Base-by-base conservation (phyloP, 2,888 invertebrate species). In the Dusona sp. region DNA sequence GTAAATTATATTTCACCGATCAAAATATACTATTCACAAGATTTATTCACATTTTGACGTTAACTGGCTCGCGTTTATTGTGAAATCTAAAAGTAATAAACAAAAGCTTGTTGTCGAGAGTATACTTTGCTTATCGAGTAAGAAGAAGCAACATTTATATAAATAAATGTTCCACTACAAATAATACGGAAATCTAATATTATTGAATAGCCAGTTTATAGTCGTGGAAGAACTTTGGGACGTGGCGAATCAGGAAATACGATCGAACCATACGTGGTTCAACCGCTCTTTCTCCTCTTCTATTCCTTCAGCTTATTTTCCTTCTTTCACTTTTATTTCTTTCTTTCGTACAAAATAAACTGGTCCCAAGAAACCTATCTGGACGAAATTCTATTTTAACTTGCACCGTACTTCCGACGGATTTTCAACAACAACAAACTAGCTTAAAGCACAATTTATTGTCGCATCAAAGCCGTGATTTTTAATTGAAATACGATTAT, bases 121-220 rank as follows among this genome's bases (percentile, higher is more conserved):
- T 45, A 45, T 45, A 45, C 38, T 38, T 9, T 6, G 38, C 38
- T 38, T 1, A 45, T 11, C 11, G 13, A 7, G 3, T 7, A 13
- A 45, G 45, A 45, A 45, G 8, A 11, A 45, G 16, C 8, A 0
- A 13, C 45, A 7, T 13, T 45, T 3, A 2, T 13, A 45, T 7
- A 16, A 45, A 45, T 16, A 38, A 67, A 13, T 51, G 33, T n/a
- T 42, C 13, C 45, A 13, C 54, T 38, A 61, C 36, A n/a, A 54
- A 29, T 73, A 65, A 84, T 75, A 75, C 70, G 75, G 70, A 70
- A 54, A 79, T 80, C 79, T 51, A 57, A 42, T 61, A 80, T 79
- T 79, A 75, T 84, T 75, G 79, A 70, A 73, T 57, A 57, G 72
- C 75, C 74, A 64, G 68, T 79, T 75, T 75, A 83, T 75, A n/a